Base-by-base conservation (phyloP, 1,140 invertebrate species). In the Lutraria rhynchaena region DNA sequence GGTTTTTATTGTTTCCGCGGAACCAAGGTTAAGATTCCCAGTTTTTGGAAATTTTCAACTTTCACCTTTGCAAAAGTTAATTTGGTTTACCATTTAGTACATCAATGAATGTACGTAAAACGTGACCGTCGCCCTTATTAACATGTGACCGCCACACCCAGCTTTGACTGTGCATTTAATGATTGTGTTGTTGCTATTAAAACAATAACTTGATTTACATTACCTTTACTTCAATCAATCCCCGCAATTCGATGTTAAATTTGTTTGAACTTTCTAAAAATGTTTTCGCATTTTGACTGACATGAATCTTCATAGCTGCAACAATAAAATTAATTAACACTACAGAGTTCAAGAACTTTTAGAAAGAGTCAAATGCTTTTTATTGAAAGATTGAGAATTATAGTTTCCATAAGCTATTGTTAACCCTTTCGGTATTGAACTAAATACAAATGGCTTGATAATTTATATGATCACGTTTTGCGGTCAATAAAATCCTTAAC, bases 241-340 rank as follows among this genome's bases (percentile, higher is more conserved):
- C 61, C 19, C 61, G 41, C n/a, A 44, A 9, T 44, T 44, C 61
- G 3, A 15, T 65, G 5, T 44, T 5, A 46, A 65, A 65, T 27
- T 65, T 65, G 22, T 65, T 22, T 24, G 19, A 22, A 1, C n/a
- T 15, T 3, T 65, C 61, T 3, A 65, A 11, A 22, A 22, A 35
- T 44, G 35, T 24, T 4, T 65, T 65, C 17, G 61, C 61, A 9
- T 41, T 37, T n/a, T 65, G 61, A 33, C 61, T 65, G 24, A 65
- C 2, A n/a, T 65, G 61, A 44, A 65, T 65, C 22, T 65, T 65
- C 61, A 65, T 65, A 15, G 61, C 61, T 65, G n/a, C 3, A 65
- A 65, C 27, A 58, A n/a, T n/a, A 29, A 22, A 13, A 15, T 24
- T 13, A 11, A 57, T 57, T 13, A 7, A 15, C 7, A 13, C 53